Percentiles rank a stretch among this genome's conserved stretches.
Conservation (phyloP, 1,140 invertebrate species). For the Philopotamus ludificatus region DNA sequence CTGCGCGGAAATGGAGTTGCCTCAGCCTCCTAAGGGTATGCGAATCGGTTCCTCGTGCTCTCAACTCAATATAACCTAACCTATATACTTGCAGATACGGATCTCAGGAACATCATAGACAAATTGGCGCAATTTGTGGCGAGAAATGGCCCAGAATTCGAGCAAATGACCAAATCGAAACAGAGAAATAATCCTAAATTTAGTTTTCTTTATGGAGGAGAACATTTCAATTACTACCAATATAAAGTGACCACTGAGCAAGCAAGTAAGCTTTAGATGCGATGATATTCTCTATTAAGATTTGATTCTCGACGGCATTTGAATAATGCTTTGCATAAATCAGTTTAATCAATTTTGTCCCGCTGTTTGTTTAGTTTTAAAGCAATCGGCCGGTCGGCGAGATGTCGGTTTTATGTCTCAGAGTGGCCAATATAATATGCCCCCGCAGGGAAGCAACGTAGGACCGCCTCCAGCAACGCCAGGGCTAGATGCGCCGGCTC, state of each 20-base stretch:
- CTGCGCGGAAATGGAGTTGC: conserved; percentile 53
- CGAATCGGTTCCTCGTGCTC: neutral
- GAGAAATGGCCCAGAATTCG: conserved; percentile 97
- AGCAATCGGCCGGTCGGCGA: conserved; percentile 55
- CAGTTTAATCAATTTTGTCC: neutral
- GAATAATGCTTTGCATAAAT: too few species aligned
- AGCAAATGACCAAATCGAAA: conserved; percentile 97
- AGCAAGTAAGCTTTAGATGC: conserved; percentile 65
- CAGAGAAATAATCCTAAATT: conserved; percentile 97
- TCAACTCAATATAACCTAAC: neutral
- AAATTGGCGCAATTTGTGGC: conserved; percentile 98
- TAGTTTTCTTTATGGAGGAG: conserved; percentile 94
- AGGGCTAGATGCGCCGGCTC: neutral
- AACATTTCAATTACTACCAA: conserved; percentile 94
- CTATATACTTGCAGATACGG: conserved; percentile 67
- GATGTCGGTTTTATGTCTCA: conserved; percentile 21
- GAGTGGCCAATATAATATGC: neutral
- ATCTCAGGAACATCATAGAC: conserved; percentile 95
- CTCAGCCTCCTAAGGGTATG: conserved; percentile 52
- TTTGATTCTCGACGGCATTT: too few species aligned
- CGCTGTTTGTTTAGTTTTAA: conserved; percentile 47
- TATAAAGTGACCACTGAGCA: conserved; percentile 91
- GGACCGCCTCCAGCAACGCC: neutral
- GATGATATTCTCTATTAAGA: too few species aligned
- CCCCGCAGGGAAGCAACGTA: neutral